These are phyloP conservation scores for Athripsodes cinereus DNA, from an alignment of 2,888 invertebrate genomes.

Conservation along the genomic window DNA sequence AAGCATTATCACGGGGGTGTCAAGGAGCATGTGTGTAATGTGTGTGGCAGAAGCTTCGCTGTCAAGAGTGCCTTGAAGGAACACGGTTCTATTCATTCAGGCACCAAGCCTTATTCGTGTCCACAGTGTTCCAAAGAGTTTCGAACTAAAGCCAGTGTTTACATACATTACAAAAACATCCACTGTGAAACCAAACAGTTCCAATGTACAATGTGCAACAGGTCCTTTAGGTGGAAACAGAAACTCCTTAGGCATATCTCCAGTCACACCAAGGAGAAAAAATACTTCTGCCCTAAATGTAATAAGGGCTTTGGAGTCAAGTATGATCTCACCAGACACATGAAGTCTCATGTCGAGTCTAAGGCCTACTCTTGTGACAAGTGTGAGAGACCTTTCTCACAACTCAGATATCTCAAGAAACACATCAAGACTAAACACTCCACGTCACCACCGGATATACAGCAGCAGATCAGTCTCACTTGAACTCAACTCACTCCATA, in stretches of 20 bases:
- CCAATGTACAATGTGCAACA: constrained; percentile 36
- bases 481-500: too few relatives aligned
- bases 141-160: constrained; percentile 43
- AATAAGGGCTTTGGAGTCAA: constrained; percentile 44
- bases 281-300: constrained; percentile 43
- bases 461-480: too few relatives aligned
- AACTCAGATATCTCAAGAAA: constrained; percentile 47
- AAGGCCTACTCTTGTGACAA: constrained; percentile 40
- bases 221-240: constrained; percentile 45
- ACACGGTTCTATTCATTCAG: constrained; percentile 44
- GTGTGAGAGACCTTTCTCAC: constrained; percentile 46
- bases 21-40: constrained; percentile 44
- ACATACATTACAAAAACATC: constrained; percentile 42
- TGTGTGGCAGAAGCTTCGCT: constrained; percentile 45
- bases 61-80: constrained; percentile 41
- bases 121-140: constrained; percentile 45
- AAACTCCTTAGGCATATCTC: constrained; percentile 41
- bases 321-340: constrained; percentile 46
- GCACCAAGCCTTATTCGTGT: constrained; percentile 41
- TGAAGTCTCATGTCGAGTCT: constrained; percentile 42
- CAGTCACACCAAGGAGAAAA: constrained; percentile 39
- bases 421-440: constrained; percentile 40
- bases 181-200: constrained; percentile 40
- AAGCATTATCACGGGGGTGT: constrained; percentile 43
- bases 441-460: constrained; percentile 2